Evolutionary conservation across 1,140 invertebrate species (phyloP), one percentile per base, ranked within the genome.

Genomic region (Laodelphax striatellus): DNA sequence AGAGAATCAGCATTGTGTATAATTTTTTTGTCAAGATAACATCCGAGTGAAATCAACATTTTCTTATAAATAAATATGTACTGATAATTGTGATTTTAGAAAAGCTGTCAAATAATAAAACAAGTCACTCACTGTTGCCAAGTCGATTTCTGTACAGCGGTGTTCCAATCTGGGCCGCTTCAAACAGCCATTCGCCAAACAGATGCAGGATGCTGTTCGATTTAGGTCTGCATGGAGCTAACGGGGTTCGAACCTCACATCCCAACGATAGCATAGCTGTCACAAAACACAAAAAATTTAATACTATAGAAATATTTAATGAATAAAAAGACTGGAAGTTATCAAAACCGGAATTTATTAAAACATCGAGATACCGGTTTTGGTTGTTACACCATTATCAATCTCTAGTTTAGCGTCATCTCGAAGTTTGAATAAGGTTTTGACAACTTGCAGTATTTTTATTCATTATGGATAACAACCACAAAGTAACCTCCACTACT

Each of bases 161-260:
- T 44, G 82, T 84, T 50, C 90, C 91, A 62, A 95, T 88, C 67
- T 95, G 83, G 21, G 93, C 88, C 24, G 94, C 93, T 73, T 98
- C 94, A 73, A 97, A 97, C 34, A 98, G 76, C 95, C 95, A 98
- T 70, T 93, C 87, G 13, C 94, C 94, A 76, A 97, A 97, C 58
- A 98, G 75, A 76, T 98, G 93, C 28, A 98, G 79, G 72, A 98
- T 89, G 66, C 92, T 97, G 69, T 92, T 91, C 63, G 92, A 94
- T 68, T 90, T 91, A 10, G 94, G 91, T 57, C 93, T 79, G 21
- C 81, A 76, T 31, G 82, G 79, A n/a, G 88, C 86, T 60, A 90
- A 73, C 5, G 84, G 79, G 44, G 50, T 56, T 5, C 55, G 60
- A 43, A 75, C 69, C 55, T 81, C 79, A 54, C 76, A 72, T 38